A percentile compares a stretch with the other conserved stretches of the same genome.
Evolutionary conservation across 2,888 invertebrate genomes (phyloP).

Genomic region (Diplolepis rosae): DNA sequence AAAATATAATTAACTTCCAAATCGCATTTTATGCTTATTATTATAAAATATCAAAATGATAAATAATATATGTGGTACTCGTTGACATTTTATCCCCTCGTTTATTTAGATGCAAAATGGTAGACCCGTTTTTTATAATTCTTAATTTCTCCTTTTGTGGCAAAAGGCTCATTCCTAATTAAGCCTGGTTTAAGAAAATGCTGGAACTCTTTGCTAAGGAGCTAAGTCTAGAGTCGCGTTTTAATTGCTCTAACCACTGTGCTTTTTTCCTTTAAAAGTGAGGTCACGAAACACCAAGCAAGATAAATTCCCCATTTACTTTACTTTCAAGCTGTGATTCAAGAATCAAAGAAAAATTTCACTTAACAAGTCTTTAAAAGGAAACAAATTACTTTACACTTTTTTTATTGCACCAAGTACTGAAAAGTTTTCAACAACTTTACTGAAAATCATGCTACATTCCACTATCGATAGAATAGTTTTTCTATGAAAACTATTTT

Average conservation of each 20-base stretch:
- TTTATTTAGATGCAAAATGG: not conserved
- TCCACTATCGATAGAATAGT: not conserved
- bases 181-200: slow-evolving; percentile 18
- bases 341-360: not conserved
- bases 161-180: slow-evolving; percentile 14
- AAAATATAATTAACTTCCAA: no score
- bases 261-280: not conserved
- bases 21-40: no score
- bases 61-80: no score
- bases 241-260: slow-evolving; percentile 14
- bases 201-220: slow-evolving; percentile 13
- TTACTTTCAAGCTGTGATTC: slow-evolving; percentile 6
- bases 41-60: no score
- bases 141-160: not conserved
- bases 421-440: not conserved
- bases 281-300: slow-evolving; percentile 10
- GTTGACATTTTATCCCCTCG: not conserved
- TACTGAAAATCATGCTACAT: no score
- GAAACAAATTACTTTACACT: not conserved
- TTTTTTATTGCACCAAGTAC: not conserved
- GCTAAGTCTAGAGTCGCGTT: not conserved
- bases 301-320: slow-evolving; percentile 16
- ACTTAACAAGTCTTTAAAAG: not conserved
- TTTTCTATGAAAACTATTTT: no score
- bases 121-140: slow-evolving; percentile 2